Conservation (phyloP, 2,113 vertebrate species). For the Paramisgurnus dabryanus region DNA sequence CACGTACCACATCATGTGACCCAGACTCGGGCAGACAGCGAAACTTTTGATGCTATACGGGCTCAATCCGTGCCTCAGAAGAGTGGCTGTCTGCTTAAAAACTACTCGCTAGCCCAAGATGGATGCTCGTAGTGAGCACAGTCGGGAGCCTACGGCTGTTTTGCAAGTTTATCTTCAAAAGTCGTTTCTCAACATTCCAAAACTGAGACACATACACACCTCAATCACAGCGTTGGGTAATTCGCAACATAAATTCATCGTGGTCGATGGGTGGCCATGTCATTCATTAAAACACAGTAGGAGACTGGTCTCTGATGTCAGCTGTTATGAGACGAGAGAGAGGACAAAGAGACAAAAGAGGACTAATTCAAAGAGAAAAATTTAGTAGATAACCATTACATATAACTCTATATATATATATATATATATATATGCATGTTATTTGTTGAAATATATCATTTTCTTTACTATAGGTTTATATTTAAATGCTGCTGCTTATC, state of each 20-base stretch:
- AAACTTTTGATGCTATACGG: conserved; percentile 11
- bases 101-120: background rate
- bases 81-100: background rate
- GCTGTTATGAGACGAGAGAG: conserved; percentile 67
- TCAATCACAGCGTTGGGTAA: conserved; percentile 32
- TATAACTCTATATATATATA: conserved; percentile 57
- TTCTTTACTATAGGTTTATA: conserved; percentile 68
- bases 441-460: conserved; percentile 49
- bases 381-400: conserved; percentile 74
- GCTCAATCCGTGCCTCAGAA: conserved; percentile 10
- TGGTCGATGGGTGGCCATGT: conserved; percentile 64
- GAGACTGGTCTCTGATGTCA: conserved; percentile 75
- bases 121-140: conserved; percentile 1
- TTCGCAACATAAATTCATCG: conserved; percentile 62
- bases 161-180: conserved; percentile 23
- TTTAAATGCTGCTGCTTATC: conserved; percentile 65
- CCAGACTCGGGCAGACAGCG: conserved; percentile 40
- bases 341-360: conserved; percentile 71
- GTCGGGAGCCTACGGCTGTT: conserved; percentile 20
- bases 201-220: conserved; percentile 71
- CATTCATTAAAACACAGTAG: conserved; percentile 74
- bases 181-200: conserved; percentile 31
- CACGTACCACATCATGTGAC: conserved; percentile 32
- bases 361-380: conserved; percentile 71
- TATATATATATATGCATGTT: conserved; percentile 47